Evolutionary conservation across 2,113 vertebrate genomes (phyloP).

Genomic region (Apistogramma diplotaenia): DNA sequence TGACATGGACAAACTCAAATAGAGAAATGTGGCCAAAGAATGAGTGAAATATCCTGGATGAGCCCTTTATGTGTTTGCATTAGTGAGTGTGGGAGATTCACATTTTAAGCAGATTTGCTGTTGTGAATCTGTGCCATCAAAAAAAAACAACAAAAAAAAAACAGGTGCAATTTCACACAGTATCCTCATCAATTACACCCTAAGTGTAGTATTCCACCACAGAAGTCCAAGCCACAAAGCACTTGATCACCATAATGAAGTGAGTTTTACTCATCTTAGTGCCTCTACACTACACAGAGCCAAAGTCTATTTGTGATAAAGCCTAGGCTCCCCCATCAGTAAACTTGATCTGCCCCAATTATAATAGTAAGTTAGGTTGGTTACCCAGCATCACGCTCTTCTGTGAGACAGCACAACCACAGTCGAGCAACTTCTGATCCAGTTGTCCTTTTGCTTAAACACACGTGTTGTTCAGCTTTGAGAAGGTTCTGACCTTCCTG

Average conservation of each 20-base stretch:
- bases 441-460: too few species aligned
- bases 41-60: background rate
- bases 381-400: background rate
- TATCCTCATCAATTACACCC: conserved; percentile 11
- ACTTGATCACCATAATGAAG: conserved; percentile 37
- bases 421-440: background rate
- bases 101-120: background rate
- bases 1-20: background rate
- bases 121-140: background rate
- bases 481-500: background rate
- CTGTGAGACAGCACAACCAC: background rate
- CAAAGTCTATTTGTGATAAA: background rate
- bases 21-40: background rate
- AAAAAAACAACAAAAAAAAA: background rate
- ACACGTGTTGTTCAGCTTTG: background rate
- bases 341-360: background rate
- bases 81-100: background rate
- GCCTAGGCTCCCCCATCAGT: background rate
- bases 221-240: conserved; percentile 3
- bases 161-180: background rate
- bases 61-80: background rate
- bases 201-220: background rate
- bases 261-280: conserved; percentile 3
- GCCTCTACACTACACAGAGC: background rate
- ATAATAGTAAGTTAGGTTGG: background rate